Evolutionary conservation across 2,797 vertebrate genomes (phyloP).

Genomic region (Sebastes oblongus): DNA sequence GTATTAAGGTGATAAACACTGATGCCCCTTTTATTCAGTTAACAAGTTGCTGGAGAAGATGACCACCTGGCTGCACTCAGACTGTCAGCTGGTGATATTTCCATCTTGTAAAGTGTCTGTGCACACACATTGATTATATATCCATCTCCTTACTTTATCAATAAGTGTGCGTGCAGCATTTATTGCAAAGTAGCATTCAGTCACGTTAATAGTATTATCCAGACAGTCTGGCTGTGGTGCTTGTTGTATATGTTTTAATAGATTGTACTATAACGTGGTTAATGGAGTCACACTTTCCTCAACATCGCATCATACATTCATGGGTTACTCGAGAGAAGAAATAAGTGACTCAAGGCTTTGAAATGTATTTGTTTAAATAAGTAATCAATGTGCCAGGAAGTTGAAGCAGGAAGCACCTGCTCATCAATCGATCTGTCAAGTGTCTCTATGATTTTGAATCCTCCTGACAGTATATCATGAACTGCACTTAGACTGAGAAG

Average conservation of each 20-base stretch:
- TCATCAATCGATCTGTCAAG: slow-evolving; percentile 71
- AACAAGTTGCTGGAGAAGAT: slow-evolving; percentile 14
- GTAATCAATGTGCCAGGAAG: slow-evolving; percentile 70
- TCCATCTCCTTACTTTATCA: background rate
- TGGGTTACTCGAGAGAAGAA: background rate
- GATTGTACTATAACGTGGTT: background rate
- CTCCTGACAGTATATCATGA: slow-evolving; percentile 21
- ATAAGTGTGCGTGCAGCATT: background rate
- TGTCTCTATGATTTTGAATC: slow-evolving; percentile 38
- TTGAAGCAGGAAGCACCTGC: slow-evolving; percentile 51
- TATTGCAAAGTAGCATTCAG: background rate
- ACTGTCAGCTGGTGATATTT: slow-evolving; percentile 21
- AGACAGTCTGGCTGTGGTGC: slow-evolving; percentile 7
- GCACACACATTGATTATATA: background rate
- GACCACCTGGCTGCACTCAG: slow-evolving; percentile 19
- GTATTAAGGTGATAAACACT: slow-evolving; percentile 32
- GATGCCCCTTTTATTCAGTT: slow-evolving; percentile 49
- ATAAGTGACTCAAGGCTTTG: slow-evolving; percentile 13
- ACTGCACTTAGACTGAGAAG: slow-evolving; percentile 49
- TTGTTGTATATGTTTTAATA: background rate
- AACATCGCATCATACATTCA: slow-evolving; percentile 2
- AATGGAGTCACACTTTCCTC: slow-evolving; percentile 30
- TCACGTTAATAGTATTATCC: background rate
- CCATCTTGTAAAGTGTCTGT: slow-evolving; percentile 18
- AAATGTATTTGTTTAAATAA: slow-evolving; percentile 63